Percentiles rank a stretch among this genome's conserved stretches.
phyloP scores from a whole-genome alignment of 2,888 invertebrate genomes.

The Endotricha flammealis region DNA sequence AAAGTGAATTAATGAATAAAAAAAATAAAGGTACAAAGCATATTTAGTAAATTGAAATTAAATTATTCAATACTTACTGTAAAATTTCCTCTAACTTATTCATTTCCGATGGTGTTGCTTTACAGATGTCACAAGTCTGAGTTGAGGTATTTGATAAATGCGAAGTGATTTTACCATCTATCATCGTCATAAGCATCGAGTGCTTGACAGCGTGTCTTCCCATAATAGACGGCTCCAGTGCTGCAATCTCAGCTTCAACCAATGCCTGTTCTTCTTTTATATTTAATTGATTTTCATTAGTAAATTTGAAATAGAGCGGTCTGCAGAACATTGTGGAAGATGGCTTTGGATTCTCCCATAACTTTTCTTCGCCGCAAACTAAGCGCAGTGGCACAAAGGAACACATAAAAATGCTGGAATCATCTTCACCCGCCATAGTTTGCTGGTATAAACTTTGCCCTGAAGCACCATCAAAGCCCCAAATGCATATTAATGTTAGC shows the following conservation, averaged over 20 bases:
- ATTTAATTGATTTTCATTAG: conserved; percentile 8
- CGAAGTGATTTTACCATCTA: neutral
- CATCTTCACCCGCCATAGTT: conserved; percentile 7
- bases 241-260: conserved; percentile 1
- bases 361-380: conserved; percentile 4
- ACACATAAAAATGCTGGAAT: conserved; percentile 10
- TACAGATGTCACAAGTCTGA: conserved; percentile 1
- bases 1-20: neutral
- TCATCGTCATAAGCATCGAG: neutral
- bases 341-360: conserved; percentile 14
- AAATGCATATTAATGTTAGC: conserved; percentile 13
- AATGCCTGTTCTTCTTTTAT: neutral
- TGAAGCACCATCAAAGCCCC: conserved; percentile 17
- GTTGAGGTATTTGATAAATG: neutral
- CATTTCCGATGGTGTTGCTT: neutral
- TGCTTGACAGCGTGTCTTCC: conserved; percentile 7
- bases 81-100: neutral
- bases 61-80: neutral
- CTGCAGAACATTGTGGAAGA: conserved; percentile 2
- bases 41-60: neutral
- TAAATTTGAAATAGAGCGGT: conserved; percentile 8
- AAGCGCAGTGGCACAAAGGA: conserved; percentile 12
- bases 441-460: conserved; percentile 14
- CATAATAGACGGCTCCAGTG: conserved; percentile 7
- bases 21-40: neutral